Evolutionary conservation across 2,888 invertebrate species (phyloP).

Genomic region (Cantharis lateralis): DNA sequence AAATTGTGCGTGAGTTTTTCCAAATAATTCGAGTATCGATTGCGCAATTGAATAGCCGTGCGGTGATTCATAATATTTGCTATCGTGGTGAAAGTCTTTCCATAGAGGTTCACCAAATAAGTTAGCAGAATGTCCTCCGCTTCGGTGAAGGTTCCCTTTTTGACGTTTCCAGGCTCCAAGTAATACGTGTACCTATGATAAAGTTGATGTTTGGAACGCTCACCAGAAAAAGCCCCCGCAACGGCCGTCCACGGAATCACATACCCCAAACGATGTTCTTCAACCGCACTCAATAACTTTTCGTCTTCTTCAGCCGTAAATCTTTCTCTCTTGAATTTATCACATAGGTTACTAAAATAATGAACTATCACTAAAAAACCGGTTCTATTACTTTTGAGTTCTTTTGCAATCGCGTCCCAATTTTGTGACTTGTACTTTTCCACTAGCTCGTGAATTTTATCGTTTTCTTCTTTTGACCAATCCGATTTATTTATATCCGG

Average conservation of each 20-base stretch:
- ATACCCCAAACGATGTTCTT: constrained; percentile 65
- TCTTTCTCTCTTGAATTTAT: constrained; percentile 48
- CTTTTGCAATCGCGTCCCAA: constrained; percentile 68
- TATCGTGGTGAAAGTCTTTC: constrained; percentile 62
- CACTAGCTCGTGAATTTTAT: constrained; percentile 51
- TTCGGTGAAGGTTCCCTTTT: constrained; percentile 66
- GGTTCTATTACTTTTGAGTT: constrained; percentile 63
- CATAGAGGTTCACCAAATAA: constrained; percentile 66
- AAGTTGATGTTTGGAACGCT: constrained; percentile 67
- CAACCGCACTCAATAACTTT: constrained; percentile 65
- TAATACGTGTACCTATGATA: constrained; percentile 62
- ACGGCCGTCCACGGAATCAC: constrained; percentile 78
- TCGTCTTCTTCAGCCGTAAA: constrained; percentile 75
- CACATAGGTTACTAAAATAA: constrained; percentile 60
- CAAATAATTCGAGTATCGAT: constrained; percentile 62
- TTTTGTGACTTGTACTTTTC: constrained; percentile 59
- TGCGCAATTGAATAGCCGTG: constrained; percentile 64
- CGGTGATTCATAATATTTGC: constrained; percentile 65
- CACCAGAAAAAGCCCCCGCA: constrained; percentile 63
- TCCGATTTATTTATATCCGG: constrained; percentile 66
- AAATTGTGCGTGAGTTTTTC: constrained; percentile 51
- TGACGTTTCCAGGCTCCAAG: constrained; percentile 53
- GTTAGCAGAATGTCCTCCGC: constrained; percentile 70
- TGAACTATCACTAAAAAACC: constrained; percentile 74
- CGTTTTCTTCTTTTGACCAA: constrained; percentile 62